phyloP scores from a whole-genome alignment of 2,888 invertebrate species.

The Trachelus iudaicus region DNA sequence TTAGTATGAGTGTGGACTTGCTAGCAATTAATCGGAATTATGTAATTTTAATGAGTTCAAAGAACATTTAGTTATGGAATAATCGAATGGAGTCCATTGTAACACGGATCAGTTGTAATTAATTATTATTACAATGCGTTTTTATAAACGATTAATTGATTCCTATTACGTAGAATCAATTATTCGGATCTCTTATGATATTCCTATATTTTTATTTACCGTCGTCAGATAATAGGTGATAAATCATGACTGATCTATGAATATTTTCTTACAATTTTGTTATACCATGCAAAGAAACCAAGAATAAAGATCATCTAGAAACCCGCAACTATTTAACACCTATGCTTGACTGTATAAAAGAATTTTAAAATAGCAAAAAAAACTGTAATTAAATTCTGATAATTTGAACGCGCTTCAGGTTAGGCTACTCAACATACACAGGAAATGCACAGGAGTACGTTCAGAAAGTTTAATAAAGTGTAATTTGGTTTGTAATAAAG shows the following conservation, averaged over 20 bases:
- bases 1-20: background rate
- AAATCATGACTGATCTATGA: background rate
- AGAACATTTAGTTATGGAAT: background rate
- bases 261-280: background rate
- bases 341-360: background rate
- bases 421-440: background rate
- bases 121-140: too few species aligned
- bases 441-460: too few species aligned
- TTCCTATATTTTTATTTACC: background rate
- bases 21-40: too few species aligned
- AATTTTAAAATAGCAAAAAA: background rate
- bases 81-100: background rate
- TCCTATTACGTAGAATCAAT: background rate
- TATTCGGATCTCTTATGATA: background rate
- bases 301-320: background rate
- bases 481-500: too few species aligned
- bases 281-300: background rate
- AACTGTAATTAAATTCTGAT: background rate
- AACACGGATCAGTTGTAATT: too few species aligned
- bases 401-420: background rate
- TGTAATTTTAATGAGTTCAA: too few species aligned
- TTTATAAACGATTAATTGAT: background rate
- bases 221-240: background rate
- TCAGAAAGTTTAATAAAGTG: too few species aligned
- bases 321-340: background rate